Base-by-base conservation (phyloP, 1,140 invertebrate genomes). In the Contarinia nasturtii region DNA sequence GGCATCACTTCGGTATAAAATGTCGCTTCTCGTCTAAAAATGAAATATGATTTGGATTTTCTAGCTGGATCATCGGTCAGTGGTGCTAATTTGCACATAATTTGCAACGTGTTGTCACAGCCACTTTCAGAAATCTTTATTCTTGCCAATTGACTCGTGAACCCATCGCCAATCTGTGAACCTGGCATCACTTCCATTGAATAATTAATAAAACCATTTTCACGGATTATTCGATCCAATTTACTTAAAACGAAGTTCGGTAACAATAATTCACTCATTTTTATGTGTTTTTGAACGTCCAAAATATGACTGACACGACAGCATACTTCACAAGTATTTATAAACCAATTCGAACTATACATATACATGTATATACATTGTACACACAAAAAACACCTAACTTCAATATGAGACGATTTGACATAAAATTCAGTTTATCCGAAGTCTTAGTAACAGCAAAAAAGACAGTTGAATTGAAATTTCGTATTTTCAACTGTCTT, bases 201-300 rank as follows among this genome's bases (percentile, higher is more conserved):
- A 40, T n/a, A 18, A 40, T 40, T 14, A 15, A 18, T 12, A 12
- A 40, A 40, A 12, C 14, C 5, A 40, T 40, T 40, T 40, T 40
- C 17, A 5, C 12, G 3, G 37, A 7, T 14, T 3, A 40, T 40
- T 12, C 17, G 14, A 7, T 40, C 17, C 37, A 40, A 12, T 5
- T 15, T 79, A 55, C 57, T 59, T 69, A 10, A 19, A 27, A 33
- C 10, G 18, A 46, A 46, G 10, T 15, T 18, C 7, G 37, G 37
- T 7, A 40, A n/a, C 3, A 15, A 3, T 3, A 7, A 4, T 40
- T 40, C 37, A 40, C 14, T 15, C 37, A 40, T 40, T 40, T 27
- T 27, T n/a, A n/a, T n/a, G n/a, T n/a, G n/a, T n/a, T n/a, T n/a
- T n/a, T n/a, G n/a, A n/a, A n/a, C n/a, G n/a, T n/a, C n/a, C n/a